Conservation (phyloP, 2,113 vertebrate species). For the Nerophis ophidion region DNA sequence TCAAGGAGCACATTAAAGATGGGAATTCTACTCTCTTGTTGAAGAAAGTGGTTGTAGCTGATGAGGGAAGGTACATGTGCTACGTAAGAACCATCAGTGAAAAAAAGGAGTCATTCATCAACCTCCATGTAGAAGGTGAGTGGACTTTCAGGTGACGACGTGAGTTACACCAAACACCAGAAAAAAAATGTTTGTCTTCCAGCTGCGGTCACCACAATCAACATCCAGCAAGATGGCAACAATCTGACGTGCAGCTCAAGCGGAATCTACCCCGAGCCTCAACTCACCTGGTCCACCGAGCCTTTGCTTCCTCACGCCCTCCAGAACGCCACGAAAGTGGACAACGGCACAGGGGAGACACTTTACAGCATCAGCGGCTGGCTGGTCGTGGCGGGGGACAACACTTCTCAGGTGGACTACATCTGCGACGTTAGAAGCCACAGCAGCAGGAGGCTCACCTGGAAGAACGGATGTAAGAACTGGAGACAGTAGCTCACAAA, state of each 20-base stretch:
- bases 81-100: constrained; percentile 50
- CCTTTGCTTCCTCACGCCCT: rapidly evolving
- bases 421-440: constrained; percentile 32
- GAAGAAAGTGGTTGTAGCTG: constrained; percentile 24
- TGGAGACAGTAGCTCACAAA: background rate
- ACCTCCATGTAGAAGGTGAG: constrained; percentile 40
- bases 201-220: constrained; percentile 34
- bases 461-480: constrained; percentile 18
- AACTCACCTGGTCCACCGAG: constrained; percentile 38
- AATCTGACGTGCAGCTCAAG: constrained; percentile 35
- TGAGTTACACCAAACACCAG: too few relatives aligned
- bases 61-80: constrained; percentile 62
- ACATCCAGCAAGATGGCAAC: constrained; percentile 7
- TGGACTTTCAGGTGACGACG: too few relatives aligned
- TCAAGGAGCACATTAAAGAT: constrained; percentile 28
- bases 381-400: background rate
- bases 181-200: constrained; percentile 1
- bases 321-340: background rate
- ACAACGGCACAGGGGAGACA: constrained; percentile 1
- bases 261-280: constrained; percentile 31
- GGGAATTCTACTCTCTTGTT: constrained; percentile 71
- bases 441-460: constrained; percentile 10
- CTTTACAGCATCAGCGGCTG: constrained; percentile 47
- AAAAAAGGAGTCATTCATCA: constrained; percentile 10
- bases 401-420: background rate